These are phyloP conservation scores for Carposina sasakii DNA, from an alignment of 1,140 invertebrate species.

Conservation along the genomic window DNA sequence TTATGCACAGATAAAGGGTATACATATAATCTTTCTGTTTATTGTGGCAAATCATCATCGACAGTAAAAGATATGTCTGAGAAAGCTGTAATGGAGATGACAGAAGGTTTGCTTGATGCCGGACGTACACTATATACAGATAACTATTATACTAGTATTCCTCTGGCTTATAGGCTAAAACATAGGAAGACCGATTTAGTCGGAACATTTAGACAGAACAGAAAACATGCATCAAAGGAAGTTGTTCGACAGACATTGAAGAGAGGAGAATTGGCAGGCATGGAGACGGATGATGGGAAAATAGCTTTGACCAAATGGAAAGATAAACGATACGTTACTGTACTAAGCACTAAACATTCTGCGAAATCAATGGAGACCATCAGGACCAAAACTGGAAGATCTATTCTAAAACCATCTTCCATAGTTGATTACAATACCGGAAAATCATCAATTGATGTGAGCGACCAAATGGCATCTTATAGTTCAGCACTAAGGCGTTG, in stretches of 20 bases:
- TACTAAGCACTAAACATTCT: constrained; percentile 27
- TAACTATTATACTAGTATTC: constrained; percentile 17
- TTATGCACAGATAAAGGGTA: no score
- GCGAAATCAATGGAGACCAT: no score
- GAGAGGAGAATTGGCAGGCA: constrained; percentile 21
- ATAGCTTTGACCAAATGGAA: constrained; percentile 30
- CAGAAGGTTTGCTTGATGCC: constrained; percentile 1
- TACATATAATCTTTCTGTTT: no score
- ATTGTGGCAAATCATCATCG: no score
- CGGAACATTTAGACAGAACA: constrained; percentile 15
- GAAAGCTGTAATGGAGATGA: constrained; percentile 3
- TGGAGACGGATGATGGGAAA: constrained; percentile 10
- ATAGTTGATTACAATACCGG: constrained; percentile 27
- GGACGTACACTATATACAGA: constrained; percentile 10
- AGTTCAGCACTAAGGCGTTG: constrained; percentile 15
- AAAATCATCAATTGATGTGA: constrained; percentile 28
- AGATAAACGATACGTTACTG: constrained; percentile 26
- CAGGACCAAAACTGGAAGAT: no score
- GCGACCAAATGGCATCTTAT: constrained; percentile 29
- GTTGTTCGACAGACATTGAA: constrained; percentile 16
- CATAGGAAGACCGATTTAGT: constrained; percentile 13
- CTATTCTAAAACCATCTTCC: constrained; percentile 26
- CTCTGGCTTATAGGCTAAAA: constrained; percentile 14
- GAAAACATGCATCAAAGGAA: constrained; percentile 10
- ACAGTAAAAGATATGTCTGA: constrained; percentile 13